Base-by-base conservation (phyloP, 2,888 invertebrate genomes). In the Acanthopleura granulata region DNA sequence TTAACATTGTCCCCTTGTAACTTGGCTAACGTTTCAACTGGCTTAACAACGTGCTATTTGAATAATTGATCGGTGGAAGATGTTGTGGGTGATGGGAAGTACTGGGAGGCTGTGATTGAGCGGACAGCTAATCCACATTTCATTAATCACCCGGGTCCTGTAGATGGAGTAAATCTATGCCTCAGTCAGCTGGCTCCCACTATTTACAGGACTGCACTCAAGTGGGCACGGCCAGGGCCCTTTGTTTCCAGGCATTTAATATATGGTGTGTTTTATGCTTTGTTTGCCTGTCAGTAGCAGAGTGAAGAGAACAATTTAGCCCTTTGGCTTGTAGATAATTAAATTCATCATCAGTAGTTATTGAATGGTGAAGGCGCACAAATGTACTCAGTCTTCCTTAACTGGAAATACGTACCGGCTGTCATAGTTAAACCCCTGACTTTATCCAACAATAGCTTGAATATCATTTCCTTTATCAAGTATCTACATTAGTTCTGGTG, bases 201-300 rank as follows among this genome's bases (percentile, higher is more conserved):
- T 57, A 57, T 57, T 57, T 57, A 57, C 57, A 57, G 57, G n/a
- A 18, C 57, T 18, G 22, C 57, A 57, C 57, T 57, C 57, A 57
- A 57, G 57, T 57, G 57, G 57, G 22, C 22, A 22, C 18, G n/a
- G 18, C 22, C 57, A 18, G 57, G 4, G 57, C 57, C 57, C 57
- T 57, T 57, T 57, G 57, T 57, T 22, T 57, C 57, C 18, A 57
- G n/a, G n/a, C 18, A 57, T 57, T 57, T 57, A 57, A 57, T 57
- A 57, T 57, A 57, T 57, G n/a, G 18, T 57, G 57, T 22, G 57
- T 57, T 57, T 57, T n/a, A 57, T 57, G 57, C 57, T 57, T 57
- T 57, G 57, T 57, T 57, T 57, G 57, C 57, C 57, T 57, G 57
- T 57, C 57, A 57, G n/a, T 12, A 57, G 57, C 57, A 57, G 57